Conservation (phyloP, 2,113 vertebrate genomes). For the Brachypteracias leptosomus region DNA sequence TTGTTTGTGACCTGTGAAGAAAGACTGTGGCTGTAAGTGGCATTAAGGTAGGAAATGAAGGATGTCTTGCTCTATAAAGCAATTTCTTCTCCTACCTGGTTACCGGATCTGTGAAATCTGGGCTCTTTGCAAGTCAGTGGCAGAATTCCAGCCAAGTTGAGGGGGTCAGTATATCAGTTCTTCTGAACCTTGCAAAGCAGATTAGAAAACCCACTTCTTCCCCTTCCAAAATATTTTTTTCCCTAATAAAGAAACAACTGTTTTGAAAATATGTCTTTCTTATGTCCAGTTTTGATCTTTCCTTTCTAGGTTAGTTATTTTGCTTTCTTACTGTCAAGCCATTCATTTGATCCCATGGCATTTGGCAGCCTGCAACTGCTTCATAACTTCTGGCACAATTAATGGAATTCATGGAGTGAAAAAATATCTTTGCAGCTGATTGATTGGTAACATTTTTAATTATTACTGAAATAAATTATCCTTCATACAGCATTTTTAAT, state of each 20-base stretch:
- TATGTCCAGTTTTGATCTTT: neutral
- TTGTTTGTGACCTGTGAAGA: neutral
- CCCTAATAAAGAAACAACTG: neutral
- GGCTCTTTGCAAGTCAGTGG: neutral
- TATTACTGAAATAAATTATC: neutral
- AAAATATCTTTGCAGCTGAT: neutral
- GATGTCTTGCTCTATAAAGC: neutral
- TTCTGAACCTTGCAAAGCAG: neutral
- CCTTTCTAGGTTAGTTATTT: neutral
- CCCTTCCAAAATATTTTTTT: neutral
- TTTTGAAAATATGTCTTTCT: neutral
- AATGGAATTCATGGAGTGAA: neutral
- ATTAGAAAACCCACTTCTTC: accelerated
- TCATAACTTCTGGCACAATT: neutral
- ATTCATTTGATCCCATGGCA: neutral
- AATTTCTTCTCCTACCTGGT: neutral
- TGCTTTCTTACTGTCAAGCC: neutral
- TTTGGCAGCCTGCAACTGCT: neutral
- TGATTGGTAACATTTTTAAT: neutral
- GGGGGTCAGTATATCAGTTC: neutral
- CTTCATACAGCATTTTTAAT: neutral
- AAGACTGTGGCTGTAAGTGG: neutral
- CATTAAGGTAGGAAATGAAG: neutral
- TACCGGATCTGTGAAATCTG: neutral
- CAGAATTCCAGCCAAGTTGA: neutral